Conservation (phyloP, 2,797 vertebrate genomes). For the Myotis pilosus region DNA sequence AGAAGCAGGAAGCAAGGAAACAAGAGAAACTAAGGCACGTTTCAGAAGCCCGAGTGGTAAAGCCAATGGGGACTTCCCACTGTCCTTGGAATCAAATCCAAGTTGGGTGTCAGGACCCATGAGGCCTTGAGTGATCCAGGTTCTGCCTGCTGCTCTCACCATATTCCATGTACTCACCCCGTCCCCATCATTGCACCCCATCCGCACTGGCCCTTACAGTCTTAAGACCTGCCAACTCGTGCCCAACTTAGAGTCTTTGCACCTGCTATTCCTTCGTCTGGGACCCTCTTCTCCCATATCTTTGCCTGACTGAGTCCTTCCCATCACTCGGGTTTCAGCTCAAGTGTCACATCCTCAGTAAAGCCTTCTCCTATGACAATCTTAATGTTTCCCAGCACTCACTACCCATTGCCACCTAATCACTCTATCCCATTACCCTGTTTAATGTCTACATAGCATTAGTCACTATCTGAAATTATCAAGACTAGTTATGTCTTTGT, state of each 20-base stretch:
- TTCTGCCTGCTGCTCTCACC: background rate
- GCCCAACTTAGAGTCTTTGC: background rate
- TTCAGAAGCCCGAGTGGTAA: background rate
- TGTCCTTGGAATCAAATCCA: background rate
- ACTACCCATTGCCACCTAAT: background rate
- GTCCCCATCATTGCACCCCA: background rate
- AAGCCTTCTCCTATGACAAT: background rate
- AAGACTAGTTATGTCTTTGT: background rate
- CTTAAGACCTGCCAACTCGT: background rate
- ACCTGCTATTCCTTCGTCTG: background rate
- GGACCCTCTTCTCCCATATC: background rate
- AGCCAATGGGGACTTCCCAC: background rate
- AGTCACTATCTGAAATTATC: constrained; percentile 16
- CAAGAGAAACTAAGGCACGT: background rate
- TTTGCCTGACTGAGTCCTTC: background rate
- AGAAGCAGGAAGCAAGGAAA: background rate
- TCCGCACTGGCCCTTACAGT: background rate
- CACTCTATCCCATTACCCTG: background rate
- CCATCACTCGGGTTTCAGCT: background rate
- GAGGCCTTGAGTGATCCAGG: background rate
- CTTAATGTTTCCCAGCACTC: background rate
- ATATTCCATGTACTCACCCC: background rate
- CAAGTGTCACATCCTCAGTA: background rate
- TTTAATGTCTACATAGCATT: background rate
- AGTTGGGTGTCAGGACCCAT: background rate